phyloP scores from a whole-genome alignment of 2,888 invertebrate species.

The Cotesia congregata region DNA sequence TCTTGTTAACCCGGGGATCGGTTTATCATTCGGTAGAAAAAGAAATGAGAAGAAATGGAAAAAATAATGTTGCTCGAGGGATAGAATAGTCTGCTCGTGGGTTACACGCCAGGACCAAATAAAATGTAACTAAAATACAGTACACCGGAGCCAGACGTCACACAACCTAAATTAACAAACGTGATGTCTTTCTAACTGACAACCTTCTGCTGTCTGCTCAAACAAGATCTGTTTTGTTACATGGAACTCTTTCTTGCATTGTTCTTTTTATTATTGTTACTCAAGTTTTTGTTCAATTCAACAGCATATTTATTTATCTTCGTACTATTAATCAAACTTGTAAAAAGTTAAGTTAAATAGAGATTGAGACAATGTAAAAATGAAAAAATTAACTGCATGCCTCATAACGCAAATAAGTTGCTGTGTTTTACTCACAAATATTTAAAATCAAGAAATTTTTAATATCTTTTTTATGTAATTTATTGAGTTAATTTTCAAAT shows the following conservation, averaged over 20 bases:
- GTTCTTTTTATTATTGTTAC: background rate
- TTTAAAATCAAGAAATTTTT: no score
- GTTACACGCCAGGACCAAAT: background rate
- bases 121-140: background rate
- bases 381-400: no score
- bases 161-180: background rate
- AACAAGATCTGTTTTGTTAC: background rate
- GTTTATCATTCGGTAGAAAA: background rate
- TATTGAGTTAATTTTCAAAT: no score
- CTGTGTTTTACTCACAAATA: no score
- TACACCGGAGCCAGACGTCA: background rate
- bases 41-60: background rate
- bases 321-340: no score
- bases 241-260: background rate
- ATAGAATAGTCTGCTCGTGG: background rate
- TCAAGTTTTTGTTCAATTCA: background rate
- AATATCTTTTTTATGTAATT: no score
- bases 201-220: background rate
- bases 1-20: background rate
- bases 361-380: no score
- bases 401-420: no score
- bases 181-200: background rate
- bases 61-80: background rate
- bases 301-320: background rate
- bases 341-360: no score